Conservation (phyloP, 2,113 vertebrate genomes). For the Tragelaphus buxtoni region DNA sequence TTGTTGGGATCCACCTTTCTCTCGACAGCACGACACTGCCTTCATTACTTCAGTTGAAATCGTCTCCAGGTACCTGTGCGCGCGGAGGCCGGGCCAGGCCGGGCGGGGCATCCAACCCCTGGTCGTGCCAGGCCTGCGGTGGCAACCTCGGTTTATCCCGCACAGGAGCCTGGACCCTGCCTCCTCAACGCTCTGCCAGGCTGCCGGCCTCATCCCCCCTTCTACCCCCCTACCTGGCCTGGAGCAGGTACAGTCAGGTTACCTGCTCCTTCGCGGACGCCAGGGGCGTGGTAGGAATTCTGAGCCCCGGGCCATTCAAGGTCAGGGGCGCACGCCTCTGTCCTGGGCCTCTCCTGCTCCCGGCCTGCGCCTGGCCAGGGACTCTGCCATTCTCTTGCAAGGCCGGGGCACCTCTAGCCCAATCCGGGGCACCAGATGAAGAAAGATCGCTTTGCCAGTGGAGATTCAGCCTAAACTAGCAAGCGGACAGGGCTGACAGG, state of each 20-base stretch:
- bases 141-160: slow-evolving; percentile 66
- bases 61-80: slow-evolving; percentile 83
- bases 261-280: not conserved
- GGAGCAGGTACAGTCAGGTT: slow-evolving; percentile 63
- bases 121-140: slow-evolving; percentile 33
- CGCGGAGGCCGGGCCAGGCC: slow-evolving; percentile 2
- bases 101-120: slow-evolving; percentile 12
- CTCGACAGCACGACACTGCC: slow-evolving; percentile 99
- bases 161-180: slow-evolving; percentile 58
- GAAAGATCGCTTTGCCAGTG: not conserved
- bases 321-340: slow-evolving; percentile 79
- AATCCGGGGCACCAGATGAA: not conserved
- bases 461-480: not conserved
- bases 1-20: slow-evolving; percentile 97
- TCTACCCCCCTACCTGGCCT: not conserved
- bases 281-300: slow-evolving; percentile 75
- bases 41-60: slow-evolving; percentile 96
- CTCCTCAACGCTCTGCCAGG: slow-evolving; percentile 42
- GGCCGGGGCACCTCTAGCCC: not conserved
- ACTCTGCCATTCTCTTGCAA: not conserved
- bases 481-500: not conserved
- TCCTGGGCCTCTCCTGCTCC: not conserved
- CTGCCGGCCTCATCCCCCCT: slow-evolving; percentile 11
- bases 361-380: not conserved
- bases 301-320: slow-evolving; percentile 79